Percentiles rank a stretch among this genome's conserved stretches.
phyloP scores from a whole-genome alignment of 2,888 invertebrate genomes.

The Crioceris asparagi region DNA sequence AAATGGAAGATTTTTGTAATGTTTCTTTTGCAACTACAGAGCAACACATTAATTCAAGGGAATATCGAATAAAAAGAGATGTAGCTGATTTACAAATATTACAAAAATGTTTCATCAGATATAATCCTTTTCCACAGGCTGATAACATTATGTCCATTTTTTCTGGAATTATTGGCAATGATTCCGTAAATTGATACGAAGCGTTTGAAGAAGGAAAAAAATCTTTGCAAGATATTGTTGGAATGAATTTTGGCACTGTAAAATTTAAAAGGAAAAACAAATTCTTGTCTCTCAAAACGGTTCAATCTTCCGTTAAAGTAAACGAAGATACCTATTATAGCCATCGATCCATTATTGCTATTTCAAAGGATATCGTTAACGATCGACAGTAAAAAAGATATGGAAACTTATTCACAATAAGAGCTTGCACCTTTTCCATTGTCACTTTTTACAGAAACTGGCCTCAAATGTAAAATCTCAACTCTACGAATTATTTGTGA shows the following conservation, averaged over 20 bases:
- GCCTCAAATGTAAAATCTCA: no score
- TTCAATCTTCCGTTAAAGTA: conserved; percentile 23
- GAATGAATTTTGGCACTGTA: conserved; percentile 21
- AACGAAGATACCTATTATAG: conserved; percentile 10
- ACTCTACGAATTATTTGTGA: conserved; percentile 18
- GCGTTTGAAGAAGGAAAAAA: no score
- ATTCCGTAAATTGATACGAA: conserved; percentile 24
- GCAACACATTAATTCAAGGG: no score
- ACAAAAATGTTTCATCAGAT: conserved; percentile 18
- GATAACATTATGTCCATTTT: conserved; percentile 24
- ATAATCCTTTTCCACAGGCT: no score
- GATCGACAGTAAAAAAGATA: not conserved
- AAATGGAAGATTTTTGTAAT: conserved; percentile 20
- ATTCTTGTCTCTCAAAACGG: conserved; percentile 23
- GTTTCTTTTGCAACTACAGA: no score
- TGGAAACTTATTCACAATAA: conserved; percentile 21
- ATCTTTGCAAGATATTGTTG: no score
- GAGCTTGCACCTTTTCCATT: conserved; percentile 24
- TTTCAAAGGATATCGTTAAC: no score
- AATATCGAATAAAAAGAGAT: no score
- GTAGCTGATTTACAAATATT: conserved; percentile 23
- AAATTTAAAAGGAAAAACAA: conserved; percentile 24
- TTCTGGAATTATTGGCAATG: conserved; percentile 23
- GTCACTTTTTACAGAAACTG: no score
- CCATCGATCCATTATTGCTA: conserved; percentile 5